Base-by-base conservation (phyloP, 1,140 invertebrate species). In the Macrobrachium nipponense region DNA sequence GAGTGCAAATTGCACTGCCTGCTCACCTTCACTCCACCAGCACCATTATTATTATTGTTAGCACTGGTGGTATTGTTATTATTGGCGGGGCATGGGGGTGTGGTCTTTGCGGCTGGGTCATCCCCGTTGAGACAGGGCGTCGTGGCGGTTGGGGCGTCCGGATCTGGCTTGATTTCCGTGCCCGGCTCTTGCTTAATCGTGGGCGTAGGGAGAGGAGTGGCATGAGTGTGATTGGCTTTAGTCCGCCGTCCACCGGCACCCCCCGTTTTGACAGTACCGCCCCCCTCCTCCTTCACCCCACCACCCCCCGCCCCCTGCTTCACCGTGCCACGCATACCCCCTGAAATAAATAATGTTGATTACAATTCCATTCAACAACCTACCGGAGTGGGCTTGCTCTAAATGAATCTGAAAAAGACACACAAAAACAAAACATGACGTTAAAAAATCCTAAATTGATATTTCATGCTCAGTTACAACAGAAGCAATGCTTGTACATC, bases 251-350 rank as follows among this genome's bases (percentile, higher is more conserved):
- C 81, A 43, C 81, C 81, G 20, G 68, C 59, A 23, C 59, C 72
- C 59, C 70, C 58, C 27, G 72, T 60, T 43, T 76, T 76, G 15
- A 76, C 72, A 17, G 59, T 61, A 14, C 81, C 81, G 20, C 81
- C 72, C 8, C 81, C 81, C 18, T 76, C 81, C 36, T 83, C 81
- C 60, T 83, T 83, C 10, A 83, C 81, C 36, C 81, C 81, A 60
- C 81, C 81, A 27, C 70, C 81, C 64, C 80, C 80, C 11, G 27
- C 61, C 20, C 81, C 81, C 81, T 83, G 81, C 81, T 83, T 83
- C 72, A 83, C 81, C 73, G 81, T 83, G 36, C 81, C 81, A 58
- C 81, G 81, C 81, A 83, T 83, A 83, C 81, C 81, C 81, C 81
- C 64, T 59, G 23, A 36, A 62, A 11, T 11, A 60, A 12, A n/a